A percentile compares a stretch with the other conserved stretches of the same genome.
Evolutionary conservation across 2,113 vertebrate species (phyloP).

Genomic region (Pterocles gutturalis): DNA sequence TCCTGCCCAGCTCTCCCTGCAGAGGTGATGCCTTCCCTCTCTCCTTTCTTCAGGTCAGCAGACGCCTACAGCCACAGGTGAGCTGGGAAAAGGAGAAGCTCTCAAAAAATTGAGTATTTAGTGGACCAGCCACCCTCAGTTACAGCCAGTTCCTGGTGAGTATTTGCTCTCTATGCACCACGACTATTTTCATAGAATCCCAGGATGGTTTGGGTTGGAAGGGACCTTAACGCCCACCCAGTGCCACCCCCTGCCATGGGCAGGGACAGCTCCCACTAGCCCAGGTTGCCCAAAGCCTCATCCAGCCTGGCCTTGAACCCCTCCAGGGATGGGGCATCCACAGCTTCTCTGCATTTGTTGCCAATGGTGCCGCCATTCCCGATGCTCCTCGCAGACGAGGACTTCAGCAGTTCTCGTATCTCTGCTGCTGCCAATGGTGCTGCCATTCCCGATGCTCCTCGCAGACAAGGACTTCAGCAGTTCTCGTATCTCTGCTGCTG

Average conservation of each 20-base stretch:
- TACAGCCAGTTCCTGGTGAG: too few species aligned
- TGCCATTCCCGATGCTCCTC: accelerated
- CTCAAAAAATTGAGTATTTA: neutral
- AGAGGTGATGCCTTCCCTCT: neutral
- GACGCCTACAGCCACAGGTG: neutral
- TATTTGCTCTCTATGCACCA: too few species aligned
- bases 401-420: neutral
- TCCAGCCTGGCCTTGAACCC: too few species aligned
- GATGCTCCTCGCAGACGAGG: accelerated
- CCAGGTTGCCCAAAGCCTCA: too few species aligned
- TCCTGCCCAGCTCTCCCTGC: neutral
- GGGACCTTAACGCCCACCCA: too few species aligned
- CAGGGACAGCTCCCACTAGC: too few species aligned
- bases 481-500: neutral
- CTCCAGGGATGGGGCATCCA: too few species aligned
- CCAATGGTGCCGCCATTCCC: accelerated
- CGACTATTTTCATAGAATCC: neutral
- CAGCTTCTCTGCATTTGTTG: neutral
- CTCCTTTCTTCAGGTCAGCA: neutral
- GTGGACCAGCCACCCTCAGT: too few species aligned
- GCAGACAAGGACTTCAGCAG: neutral
- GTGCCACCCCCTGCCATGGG: too few species aligned
- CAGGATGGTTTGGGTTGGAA: too few species aligned
- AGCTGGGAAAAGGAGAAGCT: neutral
- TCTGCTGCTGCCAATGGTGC: neutral